Percentiles rank a stretch among this genome's conserved stretches.
Evolutionary conservation across 2,797 vertebrate genomes (phyloP).

Genomic region (Threskiornis aethiopicus): DNA sequence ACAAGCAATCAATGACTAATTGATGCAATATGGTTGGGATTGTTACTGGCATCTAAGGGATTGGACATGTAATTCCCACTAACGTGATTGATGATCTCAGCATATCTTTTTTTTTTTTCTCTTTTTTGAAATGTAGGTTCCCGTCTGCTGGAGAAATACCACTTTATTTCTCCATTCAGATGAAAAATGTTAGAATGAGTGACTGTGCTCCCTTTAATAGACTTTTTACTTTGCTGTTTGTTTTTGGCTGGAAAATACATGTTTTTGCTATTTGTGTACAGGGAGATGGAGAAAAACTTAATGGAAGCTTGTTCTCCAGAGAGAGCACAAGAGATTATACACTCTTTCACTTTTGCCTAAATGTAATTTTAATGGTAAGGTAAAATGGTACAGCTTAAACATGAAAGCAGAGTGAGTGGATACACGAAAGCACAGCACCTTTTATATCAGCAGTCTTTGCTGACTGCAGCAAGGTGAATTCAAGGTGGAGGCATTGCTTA

Average conservation of each 20-base stretch:
- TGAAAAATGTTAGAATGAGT: background rate
- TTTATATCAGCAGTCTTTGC: conserved; percentile 27
- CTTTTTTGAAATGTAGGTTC: background rate
- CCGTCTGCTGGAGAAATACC: background rate
- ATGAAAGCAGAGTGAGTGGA: conserved; percentile 4
- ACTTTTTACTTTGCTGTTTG: background rate
- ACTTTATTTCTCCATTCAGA: background rate
- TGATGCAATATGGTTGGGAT: background rate
- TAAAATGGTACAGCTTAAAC: conserved; percentile 28
- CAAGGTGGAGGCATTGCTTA: conserved; percentile 51
- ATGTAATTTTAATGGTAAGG: conserved; percentile 29
- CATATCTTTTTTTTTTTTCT: too few relatives aligned
- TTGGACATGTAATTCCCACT: background rate
- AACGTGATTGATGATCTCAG: background rate
- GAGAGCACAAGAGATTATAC: background rate
- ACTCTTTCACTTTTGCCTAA: conserved; percentile 10
- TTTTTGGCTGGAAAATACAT: conserved; percentile 25
- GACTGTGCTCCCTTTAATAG: background rate
- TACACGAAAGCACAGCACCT: background rate
- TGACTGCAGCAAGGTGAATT: conserved; percentile 61
- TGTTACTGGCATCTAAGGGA: background rate
- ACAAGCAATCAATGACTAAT: background rate
- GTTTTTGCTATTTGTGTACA: background rate
- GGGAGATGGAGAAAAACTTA: background rate
- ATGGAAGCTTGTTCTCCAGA: conserved; percentile 9